Evolutionary conservation across 2,888 invertebrate genomes (phyloP), one percentile per base, ranked within the genome.

Genomic region (Cheilosia scutellata): DNA sequence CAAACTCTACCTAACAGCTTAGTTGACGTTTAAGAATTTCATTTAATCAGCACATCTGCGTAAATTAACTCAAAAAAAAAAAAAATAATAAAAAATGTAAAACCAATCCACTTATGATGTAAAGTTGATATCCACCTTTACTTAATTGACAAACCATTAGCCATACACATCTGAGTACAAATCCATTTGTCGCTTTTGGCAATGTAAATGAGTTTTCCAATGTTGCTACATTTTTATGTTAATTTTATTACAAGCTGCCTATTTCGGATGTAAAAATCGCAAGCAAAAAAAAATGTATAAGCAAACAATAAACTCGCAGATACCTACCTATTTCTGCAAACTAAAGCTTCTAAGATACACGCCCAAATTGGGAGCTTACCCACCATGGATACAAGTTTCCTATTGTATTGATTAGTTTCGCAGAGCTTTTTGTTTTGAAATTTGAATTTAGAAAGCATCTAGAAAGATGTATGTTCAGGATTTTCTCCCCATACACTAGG

Each of bases 241-340:
- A 51, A n/a, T 16, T 44, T 44, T 20, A n/a, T 16, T 16, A 2
- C 20, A 47, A 16, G 5, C 25, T 27, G 13, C 27, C 51, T 51
- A 11, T 11, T 11, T 1, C 1, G 13, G 13, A 51, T 51, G 51
- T 5, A 27, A 11, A 51, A 51, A 27, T 25, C 3, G 1, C 25
- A 25, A 25, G 4, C 5, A 27, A 25, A 7, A 0, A 7, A 0
- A 16, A 51, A 51, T 25, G 7, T 20, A 25, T 9, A 25, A 4
- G 49, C 9, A 25, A 51, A 44, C 53, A 16, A 20, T 31, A 29
- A 5, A 5, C 37, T 4, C 37, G 4, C 11, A 53, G 49, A 55
- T 47, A 57, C 40, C 74, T 63, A 78, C 74, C 60, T 0, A 55
- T 42, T 70, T 84, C 86, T 86, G 82, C 86, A 86, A 72, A 78